Evolutionary conservation across 2,888 invertebrate genomes (phyloP).

Genomic region (Chrysolina americana): DNA sequence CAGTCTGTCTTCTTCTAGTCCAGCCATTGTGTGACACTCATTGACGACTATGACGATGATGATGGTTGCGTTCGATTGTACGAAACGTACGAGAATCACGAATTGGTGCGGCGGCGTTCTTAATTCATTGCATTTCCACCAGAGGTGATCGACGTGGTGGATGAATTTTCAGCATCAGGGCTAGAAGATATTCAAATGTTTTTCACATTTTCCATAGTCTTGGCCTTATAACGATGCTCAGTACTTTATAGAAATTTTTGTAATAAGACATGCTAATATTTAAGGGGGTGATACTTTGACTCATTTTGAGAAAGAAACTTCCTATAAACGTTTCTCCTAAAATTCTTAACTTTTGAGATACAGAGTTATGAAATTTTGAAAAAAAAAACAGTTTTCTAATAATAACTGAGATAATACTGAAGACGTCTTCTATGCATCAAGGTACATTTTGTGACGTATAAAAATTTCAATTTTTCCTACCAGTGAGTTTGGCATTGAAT

Average conservation of each 20-base stretch:
- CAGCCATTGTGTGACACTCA: slow-evolving; percentile 41
- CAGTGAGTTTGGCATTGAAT: too few relatives aligned
- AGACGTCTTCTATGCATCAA: too few relatives aligned
- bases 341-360: too few relatives aligned
- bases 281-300: too few relatives aligned
- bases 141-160: not conserved
- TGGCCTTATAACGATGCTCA: not conserved
- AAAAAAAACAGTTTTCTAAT: too few relatives aligned
- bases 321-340: too few relatives aligned
- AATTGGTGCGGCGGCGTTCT: not conserved
- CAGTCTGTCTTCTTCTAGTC: slow-evolving; percentile 55
- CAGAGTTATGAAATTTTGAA: too few relatives aligned
- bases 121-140: not conserved
- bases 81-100: slow-evolving; percentile 33
- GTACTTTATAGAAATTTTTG: not conserved
- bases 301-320: too few relatives aligned
- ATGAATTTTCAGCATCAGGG: not conserved
- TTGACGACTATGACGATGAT: slow-evolving; percentile 12
- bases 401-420: too few relatives aligned
- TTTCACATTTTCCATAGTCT: not conserved
- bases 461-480: too few relatives aligned
- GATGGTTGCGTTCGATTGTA: slow-evolving; percentile 9
- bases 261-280: too few relatives aligned
- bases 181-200: not conserved
- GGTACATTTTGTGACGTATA: too few relatives aligned